These are phyloP conservation scores for Pomatorhinus ruficollis DNA, from an alignment of 2,113 vertebrate genomes.

Conservation along the genomic window DNA sequence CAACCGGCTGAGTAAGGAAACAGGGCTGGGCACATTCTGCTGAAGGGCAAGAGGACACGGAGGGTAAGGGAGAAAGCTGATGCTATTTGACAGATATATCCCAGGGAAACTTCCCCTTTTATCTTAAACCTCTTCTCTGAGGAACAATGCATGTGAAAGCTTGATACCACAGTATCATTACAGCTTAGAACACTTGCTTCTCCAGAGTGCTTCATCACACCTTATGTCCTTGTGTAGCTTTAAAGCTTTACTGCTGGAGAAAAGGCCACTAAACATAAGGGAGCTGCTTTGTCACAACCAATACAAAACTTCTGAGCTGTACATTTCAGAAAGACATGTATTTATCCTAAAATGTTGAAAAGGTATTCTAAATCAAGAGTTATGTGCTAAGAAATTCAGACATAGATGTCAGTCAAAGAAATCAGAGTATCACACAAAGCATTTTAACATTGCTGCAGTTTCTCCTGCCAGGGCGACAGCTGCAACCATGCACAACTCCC, in stretches of 20 bases:
- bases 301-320: not conserved
- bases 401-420: not conserved
- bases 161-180: not conserved
- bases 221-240: fast-evolving
- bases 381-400: not conserved
- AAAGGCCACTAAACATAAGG: not conserved
- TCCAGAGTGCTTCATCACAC: not conserved
- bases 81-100: not conserved
- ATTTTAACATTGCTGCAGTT: not conserved
- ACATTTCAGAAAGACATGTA: not conserved
- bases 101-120: not conserved
- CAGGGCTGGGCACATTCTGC: fast-evolving
- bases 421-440: fast-evolving
- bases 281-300: not conserved
- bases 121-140: not conserved
- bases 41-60: not conserved
- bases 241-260: not conserved
- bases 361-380: not conserved
- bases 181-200: not conserved
- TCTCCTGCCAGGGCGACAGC: not conserved
- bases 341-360: not conserved
- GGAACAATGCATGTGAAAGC: not conserved
- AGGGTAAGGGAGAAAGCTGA: not conserved
- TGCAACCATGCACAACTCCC: not conserved
- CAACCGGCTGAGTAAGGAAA: not conserved